Conservation (phyloP, 2,113 vertebrate genomes). For the Bos javanicus region DNA sequence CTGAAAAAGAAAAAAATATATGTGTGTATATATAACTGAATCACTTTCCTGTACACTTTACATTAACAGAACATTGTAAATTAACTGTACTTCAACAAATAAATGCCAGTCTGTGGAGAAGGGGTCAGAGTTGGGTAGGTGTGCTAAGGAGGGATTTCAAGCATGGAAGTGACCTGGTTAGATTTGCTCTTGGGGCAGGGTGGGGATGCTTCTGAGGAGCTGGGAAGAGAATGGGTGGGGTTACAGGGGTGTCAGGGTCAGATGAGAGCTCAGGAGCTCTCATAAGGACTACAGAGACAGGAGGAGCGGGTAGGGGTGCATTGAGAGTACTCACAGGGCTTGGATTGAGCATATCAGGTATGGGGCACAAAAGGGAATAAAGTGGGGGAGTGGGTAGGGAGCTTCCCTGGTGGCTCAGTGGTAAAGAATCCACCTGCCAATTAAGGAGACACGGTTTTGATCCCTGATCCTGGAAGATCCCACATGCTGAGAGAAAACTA, state of each 20-base stretch:
- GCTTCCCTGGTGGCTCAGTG: not conserved
- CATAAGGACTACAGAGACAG: not conserved
- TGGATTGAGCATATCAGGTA: not conserved
- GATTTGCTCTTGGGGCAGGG: not conserved
- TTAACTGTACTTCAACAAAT: not conserved
- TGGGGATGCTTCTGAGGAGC: not conserved
- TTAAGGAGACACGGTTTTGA: not conserved
- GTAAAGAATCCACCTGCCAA: not conserved
- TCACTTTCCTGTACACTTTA: not conserved
- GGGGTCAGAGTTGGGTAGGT: not conserved
- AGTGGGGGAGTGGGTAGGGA: rapidly evolving
- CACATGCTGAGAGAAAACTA: not conserved
- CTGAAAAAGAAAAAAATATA: not conserved
- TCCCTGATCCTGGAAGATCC: not conserved
- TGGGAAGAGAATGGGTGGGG: too few relatives aligned
- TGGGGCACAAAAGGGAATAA: not conserved
- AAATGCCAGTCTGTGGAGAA: not conserved
- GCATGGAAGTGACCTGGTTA: not conserved
- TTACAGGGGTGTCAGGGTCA: not conserved
- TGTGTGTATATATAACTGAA: not conserved
- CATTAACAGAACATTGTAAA: not conserved
- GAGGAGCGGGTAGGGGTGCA: not conserved
- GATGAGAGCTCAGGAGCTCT: not conserved
- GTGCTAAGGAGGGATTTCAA: not conserved
- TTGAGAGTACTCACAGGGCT: not conserved